Evolutionary conservation across 2,888 invertebrate genomes (phyloP), one percentile per base, ranked within the genome.

Genomic region (Altica lythri): DNA sequence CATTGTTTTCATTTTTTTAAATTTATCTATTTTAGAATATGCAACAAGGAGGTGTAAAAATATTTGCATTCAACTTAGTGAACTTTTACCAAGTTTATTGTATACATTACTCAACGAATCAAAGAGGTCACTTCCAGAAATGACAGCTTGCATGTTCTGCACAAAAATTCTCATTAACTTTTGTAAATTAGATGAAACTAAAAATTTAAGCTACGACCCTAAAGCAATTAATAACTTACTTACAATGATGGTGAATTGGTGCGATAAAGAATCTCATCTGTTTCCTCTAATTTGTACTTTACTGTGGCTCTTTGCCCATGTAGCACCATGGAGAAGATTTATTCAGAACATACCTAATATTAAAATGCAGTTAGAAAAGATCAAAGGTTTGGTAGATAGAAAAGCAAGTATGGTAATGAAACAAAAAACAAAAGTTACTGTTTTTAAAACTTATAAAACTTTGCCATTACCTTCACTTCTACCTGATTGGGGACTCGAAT

Each of bases 211-310:
- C 50, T 86, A 86, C 72, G 72, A 81, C 79, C 80, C 83, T 61
- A 77, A 83, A 27, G 80, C 82, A 43, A 79, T 88, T 13, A 77
- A 82, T 17, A 80, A 80, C 1, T 76, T 88, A 38, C 74, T 88
- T 30, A 84, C 82, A 65, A 81, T 85, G 69, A 79, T 89, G 79
- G 75, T 80, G 71, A 80, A 86, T 49, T 87, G 83, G 77, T 86
- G 85, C 67, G 85, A 83, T 66, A 86, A 83, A 64, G 86, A 88
- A 64, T 78, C 79, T 3, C 78, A 80, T 35, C 73, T 86, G 46
- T 86, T 86, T 64, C 83, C 84, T 62, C 81, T 83, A 16, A 71
- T 88, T 18, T 82, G 83, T 43, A 87, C 88, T 0, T 79, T 86
- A 22, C 71, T 88, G 30, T 88, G 86, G 86, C 74, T 87, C 8